Percentiles rank a stretch among this genome's conserved stretches.
Evolutionary conservation across 2,888 invertebrate species (phyloP).

Genomic region (Drosophila picticornis): DNA sequence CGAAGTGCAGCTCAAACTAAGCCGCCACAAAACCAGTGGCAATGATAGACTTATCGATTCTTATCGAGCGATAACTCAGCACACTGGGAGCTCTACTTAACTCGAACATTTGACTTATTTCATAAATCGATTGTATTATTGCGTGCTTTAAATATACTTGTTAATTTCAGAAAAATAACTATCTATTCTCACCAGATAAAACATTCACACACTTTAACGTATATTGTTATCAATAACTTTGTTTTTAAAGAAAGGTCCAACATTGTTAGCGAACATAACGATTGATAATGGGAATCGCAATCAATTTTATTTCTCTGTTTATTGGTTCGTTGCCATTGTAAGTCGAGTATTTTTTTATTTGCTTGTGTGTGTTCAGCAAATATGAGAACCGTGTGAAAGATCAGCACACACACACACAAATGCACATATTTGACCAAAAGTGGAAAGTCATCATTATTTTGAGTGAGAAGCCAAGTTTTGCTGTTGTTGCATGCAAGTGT

Average conservation of each 20-base stretch:
- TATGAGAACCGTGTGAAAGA: background rate
- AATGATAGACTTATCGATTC: slow-evolving; percentile 32
- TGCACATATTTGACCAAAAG: slow-evolving; percentile 18
- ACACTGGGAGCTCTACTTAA: background rate
- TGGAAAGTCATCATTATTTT: slow-evolving; percentile 44
- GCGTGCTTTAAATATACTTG: background rate
- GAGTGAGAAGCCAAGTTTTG: slow-evolving; percentile 9
- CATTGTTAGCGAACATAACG: background rate
- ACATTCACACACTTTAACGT: background rate
- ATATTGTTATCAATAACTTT: slow-evolving; percentile 5
- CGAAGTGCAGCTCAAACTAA: slow-evolving; percentile 10
- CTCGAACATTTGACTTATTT: background rate
- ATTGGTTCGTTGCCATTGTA: background rate
- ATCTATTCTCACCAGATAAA: background rate
- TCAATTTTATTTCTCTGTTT: background rate
- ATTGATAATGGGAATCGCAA: slow-evolving; percentile 4
- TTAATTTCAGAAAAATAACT: background rate
- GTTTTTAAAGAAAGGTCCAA: background rate
- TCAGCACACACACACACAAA: background rate
- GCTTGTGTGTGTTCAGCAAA: background rate
- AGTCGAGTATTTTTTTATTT: background rate
- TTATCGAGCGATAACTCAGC: slow-evolving; percentile 5
- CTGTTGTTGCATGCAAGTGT: background rate
- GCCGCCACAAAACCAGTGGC: slow-evolving; percentile 5
- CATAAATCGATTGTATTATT: background rate